phyloP scores from a whole-genome alignment of 2,888 invertebrate genomes.

The Volucella inanis region DNA sequence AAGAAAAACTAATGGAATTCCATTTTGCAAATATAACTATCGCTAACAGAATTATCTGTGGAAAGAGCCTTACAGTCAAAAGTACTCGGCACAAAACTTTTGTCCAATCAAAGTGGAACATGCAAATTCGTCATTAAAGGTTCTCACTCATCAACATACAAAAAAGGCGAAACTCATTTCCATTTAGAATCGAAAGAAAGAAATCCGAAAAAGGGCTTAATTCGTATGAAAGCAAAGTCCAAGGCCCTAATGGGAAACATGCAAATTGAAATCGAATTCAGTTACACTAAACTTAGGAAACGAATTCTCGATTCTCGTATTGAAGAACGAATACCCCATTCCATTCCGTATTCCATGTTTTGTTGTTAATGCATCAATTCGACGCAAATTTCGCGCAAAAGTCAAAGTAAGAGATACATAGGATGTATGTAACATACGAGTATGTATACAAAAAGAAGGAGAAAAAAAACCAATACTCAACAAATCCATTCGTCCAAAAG shows the following conservation, averaged over 20 bases:
- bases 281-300: constrained; percentile 25
- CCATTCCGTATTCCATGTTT: constrained; percentile 1
- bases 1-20: too few species aligned
- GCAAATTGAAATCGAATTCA: constrained; percentile 65
- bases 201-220: constrained; percentile 41
- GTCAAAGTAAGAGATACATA: constrained; percentile 32
- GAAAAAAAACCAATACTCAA: not conserved
- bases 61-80: too few species aligned
- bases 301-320: constrained; percentile 29
- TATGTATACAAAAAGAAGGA: not conserved
- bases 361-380: constrained; percentile 56
- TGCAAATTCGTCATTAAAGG: constrained; percentile 37
- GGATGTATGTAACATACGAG: too few species aligned
- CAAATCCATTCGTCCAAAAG: constrained; percentile 49
- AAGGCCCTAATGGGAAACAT: constrained; percentile 64
- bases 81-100: not conserved
- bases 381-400: constrained; percentile 36
- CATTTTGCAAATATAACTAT: too few species aligned
- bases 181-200: constrained; percentile 37
- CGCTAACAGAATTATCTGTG: too few species aligned
- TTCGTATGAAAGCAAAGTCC: constrained; percentile 9
- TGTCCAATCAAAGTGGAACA: constrained; percentile 43
- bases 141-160: constrained; percentile 35
- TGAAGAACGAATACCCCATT: too few species aligned
- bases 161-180: constrained; percentile 21